Evolutionary conservation across 2,888 invertebrate species (phyloP).

Genomic region (Dermolepida albohirtum): DNA sequence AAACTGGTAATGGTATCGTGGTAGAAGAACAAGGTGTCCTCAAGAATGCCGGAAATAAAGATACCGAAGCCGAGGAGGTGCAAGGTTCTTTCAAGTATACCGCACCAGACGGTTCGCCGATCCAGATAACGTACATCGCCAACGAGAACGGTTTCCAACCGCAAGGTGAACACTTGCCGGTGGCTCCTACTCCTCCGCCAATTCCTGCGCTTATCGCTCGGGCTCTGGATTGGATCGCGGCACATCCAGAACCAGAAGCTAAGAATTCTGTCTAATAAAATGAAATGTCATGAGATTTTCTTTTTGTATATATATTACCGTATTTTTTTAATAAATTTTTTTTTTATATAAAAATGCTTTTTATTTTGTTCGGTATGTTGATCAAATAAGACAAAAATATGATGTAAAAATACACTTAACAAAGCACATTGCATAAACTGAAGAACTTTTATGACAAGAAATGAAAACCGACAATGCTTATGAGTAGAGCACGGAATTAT

Average conservation of each 20-base stretch:
- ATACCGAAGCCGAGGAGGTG: slow-evolving; percentile 62
- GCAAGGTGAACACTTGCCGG: slow-evolving; percentile 64
- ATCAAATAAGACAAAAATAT: too few species aligned
- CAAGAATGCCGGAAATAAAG: slow-evolving; percentile 57
- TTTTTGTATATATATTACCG: too few species aligned
- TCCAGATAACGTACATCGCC: slow-evolving; percentile 61
- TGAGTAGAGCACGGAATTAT: too few species aligned
- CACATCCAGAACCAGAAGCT: slow-evolving; percentile 65
- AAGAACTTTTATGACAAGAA: too few species aligned
- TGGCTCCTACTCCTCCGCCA: slow-evolving; percentile 73
- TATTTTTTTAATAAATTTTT: slow-evolving; percentile 1
- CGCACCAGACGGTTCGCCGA: slow-evolving; percentile 64
- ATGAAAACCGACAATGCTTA: too few species aligned
- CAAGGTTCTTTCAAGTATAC: slow-evolving; percentile 67
- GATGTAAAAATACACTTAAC: too few species aligned
- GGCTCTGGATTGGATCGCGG: slow-evolving; percentile 74
- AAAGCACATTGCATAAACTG: too few species aligned
- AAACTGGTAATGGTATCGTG: slow-evolving; percentile 69
- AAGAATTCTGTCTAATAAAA: slow-evolving; percentile 7
- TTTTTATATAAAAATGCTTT: background rate
- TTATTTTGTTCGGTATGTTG: too few species aligned
- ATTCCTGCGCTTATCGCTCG: slow-evolving; percentile 76
- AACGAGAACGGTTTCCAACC: slow-evolving; percentile 79
- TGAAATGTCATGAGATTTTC: background rate
- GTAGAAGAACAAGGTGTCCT: slow-evolving; percentile 62